Percentiles rank a stretch among this genome's conserved stretches.
Conservation (phyloP, 2,113 vertebrate species). For the Phyllostomus discolor region DNA sequence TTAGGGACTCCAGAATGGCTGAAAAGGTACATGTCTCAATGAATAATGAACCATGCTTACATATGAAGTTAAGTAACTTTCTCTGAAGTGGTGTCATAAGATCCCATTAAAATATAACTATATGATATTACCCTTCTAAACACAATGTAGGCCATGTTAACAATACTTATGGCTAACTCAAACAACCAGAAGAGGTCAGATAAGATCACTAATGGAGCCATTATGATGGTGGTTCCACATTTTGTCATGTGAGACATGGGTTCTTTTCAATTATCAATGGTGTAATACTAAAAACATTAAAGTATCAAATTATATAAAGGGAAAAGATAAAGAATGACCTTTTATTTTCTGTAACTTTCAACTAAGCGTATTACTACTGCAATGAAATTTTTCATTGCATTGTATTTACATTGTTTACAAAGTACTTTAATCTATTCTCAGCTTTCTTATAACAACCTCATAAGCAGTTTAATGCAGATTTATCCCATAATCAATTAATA, state of each 20-base stretch:
- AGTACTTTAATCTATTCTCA: slow-evolving; percentile 32
- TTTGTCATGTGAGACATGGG: neutral
- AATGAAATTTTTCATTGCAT: slow-evolving; percentile 24
- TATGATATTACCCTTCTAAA: neutral
- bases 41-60: slow-evolving; percentile 56
- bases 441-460: neutral
- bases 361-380: neutral
- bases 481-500: slow-evolving; percentile 35
- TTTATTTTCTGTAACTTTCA: slow-evolving; percentile 35
- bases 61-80: slow-evolving; percentile 45
- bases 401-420: slow-evolving; percentile 15
- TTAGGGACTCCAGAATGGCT: neutral
- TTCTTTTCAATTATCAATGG: slow-evolving; percentile 22
- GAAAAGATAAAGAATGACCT: neutral
- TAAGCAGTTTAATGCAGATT: slow-evolving; percentile 9
- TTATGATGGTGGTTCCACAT: slow-evolving; percentile 6
- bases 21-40: slow-evolving; percentile 47
- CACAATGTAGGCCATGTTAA: neutral
- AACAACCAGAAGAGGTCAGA: neutral
- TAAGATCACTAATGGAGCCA: slow-evolving; percentile 23
- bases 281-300: neutral
- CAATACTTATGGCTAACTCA: neutral
- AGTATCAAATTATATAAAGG: slow-evolving; percentile 6
- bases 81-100: neutral
- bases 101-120: neutral